phyloP scores from a whole-genome alignment of 2,888 invertebrate genomes.

The Euproctis similis region DNA sequence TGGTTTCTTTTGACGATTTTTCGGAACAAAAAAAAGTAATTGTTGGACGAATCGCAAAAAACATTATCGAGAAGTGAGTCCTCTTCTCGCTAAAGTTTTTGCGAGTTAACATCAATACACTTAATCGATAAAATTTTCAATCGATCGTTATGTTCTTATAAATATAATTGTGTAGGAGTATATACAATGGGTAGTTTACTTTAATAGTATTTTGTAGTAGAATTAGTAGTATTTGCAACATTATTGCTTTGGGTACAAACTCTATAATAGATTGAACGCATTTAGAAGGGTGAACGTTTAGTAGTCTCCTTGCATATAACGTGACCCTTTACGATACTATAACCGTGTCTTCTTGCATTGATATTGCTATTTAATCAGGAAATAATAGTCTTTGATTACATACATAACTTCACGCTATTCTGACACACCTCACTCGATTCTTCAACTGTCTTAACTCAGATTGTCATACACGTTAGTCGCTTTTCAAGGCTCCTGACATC shows the following conservation, averaged over 20 bases:
- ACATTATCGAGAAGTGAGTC: too few relatives aligned
- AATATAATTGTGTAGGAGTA: slow-evolving; percentile 6
- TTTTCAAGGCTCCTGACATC: too few relatives aligned
- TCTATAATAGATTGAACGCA: slow-evolving; percentile 9
- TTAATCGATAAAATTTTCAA: slow-evolving; percentile 17
- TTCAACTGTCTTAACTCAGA: too few relatives aligned
- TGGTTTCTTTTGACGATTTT: too few relatives aligned
- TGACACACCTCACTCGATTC: too few relatives aligned
- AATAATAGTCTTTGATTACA: slow-evolving; percentile 7
- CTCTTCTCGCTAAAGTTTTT: slow-evolving; percentile 21
- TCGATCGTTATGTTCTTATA: slow-evolving; percentile 19
- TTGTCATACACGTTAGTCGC: too few relatives aligned
- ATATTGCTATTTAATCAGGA: slow-evolving; percentile 15
- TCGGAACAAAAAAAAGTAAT: too few relatives aligned
- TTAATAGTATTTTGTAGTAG: slow-evolving; percentile 12
- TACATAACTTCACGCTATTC: too few relatives aligned
- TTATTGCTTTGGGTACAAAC: slow-evolving; percentile 6
- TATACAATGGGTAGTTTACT: slow-evolving; percentile 22
- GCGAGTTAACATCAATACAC: slow-evolving; percentile 22
- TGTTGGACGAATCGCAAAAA: too few relatives aligned
- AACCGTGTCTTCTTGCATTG: slow-evolving; percentile 13
- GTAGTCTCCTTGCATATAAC: slow-evolving; percentile 13
- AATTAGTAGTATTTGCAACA: slow-evolving; percentile 5
- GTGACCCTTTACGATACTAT: slow-evolving; percentile 19
- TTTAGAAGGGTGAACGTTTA: slow-evolving; percentile 8